These are phyloP conservation scores for Willowsia nigromaculata DNA, from an alignment of 2,888 invertebrate species.

Conservation along the genomic window DNA sequence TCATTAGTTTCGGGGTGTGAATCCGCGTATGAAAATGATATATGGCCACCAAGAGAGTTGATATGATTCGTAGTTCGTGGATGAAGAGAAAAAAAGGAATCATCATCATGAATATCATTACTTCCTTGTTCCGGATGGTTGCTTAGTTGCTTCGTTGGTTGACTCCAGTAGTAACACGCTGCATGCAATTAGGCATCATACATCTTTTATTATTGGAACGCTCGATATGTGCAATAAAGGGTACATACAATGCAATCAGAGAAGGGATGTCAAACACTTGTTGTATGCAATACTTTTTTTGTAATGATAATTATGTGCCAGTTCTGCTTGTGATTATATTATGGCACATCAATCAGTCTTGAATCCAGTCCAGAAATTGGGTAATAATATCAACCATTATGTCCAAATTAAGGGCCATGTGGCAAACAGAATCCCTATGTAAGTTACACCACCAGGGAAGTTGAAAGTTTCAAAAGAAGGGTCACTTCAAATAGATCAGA, in stretches of 20 bases:
- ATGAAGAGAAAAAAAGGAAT: background rate
- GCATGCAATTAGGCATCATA: background rate
- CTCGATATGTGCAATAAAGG: background rate
- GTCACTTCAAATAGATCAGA: background rate
- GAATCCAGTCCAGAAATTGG: background rate
- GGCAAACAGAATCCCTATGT: background rate
- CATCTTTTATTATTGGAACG: background rate
- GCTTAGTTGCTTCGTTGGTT: background rate
- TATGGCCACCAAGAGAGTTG: conserved; percentile 27
- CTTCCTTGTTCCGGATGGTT: conserved; percentile 15
- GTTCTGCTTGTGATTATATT: background rate
- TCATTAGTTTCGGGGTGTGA: conserved; percentile 61
- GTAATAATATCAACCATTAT: background rate
- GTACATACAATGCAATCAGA: background rate
- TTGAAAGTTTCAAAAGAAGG: background rate
- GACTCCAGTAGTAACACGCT: background rate
- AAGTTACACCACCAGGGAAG: background rate
- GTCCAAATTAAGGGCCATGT: conserved; percentile 16
- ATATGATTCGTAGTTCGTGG: background rate
- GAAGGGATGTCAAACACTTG: conserved; percentile 39
- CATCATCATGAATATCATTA: conserved; percentile 35
- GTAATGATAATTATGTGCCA: background rate
- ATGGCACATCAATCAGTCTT: background rate
- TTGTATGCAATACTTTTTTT: background rate
- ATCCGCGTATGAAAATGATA: conserved; percentile 13